Conservation (phyloP, 2,113 vertebrate species). For the Chaenogobius annularis region DNA sequence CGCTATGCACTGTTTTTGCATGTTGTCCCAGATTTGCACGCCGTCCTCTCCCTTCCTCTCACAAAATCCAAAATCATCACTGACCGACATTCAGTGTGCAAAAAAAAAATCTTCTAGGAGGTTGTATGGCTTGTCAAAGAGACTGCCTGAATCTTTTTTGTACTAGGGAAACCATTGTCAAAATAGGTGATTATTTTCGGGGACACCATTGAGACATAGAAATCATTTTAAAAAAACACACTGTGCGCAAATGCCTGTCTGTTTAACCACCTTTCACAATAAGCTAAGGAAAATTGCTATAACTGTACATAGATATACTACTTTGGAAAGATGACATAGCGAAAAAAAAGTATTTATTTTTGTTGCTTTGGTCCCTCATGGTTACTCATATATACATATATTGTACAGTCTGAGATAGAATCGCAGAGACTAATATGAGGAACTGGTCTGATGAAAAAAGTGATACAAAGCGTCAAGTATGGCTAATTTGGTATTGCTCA, state of each 20-base stretch:
- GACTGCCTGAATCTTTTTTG: conserved; percentile 69
- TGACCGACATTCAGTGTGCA: conserved; percentile 63
- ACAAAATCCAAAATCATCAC: conserved; percentile 35
- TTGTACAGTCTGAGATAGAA: conserved; percentile 78
- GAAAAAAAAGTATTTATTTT: conserved; percentile 88
- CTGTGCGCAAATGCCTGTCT: conserved; percentile 77
- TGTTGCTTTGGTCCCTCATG: conserved; percentile 83
- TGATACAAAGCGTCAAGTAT: too few relatives aligned
- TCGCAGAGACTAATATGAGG: too few relatives aligned
- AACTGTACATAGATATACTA: conserved; percentile 86
- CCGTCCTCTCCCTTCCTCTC: background rate
- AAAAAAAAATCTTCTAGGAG: conserved; percentile 52
- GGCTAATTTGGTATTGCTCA: too few relatives aligned
- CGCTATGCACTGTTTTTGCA: conserved; percentile 78
- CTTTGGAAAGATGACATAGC: conserved; percentile 78
- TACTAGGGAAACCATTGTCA: conserved; percentile 62
- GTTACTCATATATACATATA: conserved; percentile 78
- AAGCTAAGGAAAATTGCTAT: conserved; percentile 81
- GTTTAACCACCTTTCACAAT: conserved; percentile 77
- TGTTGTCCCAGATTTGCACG: conserved; percentile 56
- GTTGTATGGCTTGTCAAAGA: conserved; percentile 64
- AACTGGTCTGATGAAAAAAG: too few relatives aligned
- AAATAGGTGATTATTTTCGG: conserved; percentile 54
- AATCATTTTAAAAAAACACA: conserved; percentile 35
- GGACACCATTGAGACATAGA: conserved; percentile 35